Evolutionary conservation across 2,797 vertebrate genomes (phyloP), one percentile per base, ranked within the genome.

Genomic region (Petrocephalus sullivani): DNA sequence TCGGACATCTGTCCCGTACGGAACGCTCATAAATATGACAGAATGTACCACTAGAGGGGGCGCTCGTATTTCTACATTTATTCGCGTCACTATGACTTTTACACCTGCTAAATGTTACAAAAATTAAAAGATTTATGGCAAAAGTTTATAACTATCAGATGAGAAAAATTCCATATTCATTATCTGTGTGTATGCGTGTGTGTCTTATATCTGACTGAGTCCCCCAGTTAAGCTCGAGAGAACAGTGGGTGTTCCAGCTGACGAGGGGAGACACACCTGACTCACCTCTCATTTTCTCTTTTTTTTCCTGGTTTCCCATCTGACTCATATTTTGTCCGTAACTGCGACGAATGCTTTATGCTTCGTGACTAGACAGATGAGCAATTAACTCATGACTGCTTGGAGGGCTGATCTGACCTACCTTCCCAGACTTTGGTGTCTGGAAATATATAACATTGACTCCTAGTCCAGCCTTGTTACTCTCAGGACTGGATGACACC

Each of bases 351-450:
- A 23, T 85, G 8, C 37, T 33, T 56, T 54, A 28, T 16, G 21
- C 51, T 85, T 57, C 54, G n/a, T 85, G 83, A 56, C 83, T 56
- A 85, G 83, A 85, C 83, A 54, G 83, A 23, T 85, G 54, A 57
- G 23, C 51, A 85, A 81, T 81, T 19, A 81, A 19, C 19, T 46
- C 16, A 21, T 49, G 19, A 81, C 19, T 46, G 75, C 75, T 81
- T 49, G 75, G 37, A 81, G 1, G 75, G 49, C 41, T 49, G 41
- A 81, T 49, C 5, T 49, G 19, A 49, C 41, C 41, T 81, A 81
- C 41, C 75, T 81, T 81, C 12, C 83, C 51, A 37, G 51, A 28
- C 21, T 54, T 28, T 85, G 51, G 21, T 85, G 21, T 85, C 51
- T n/a, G n/a, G n/a, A n/a, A 71, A 71, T 14, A 75, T 41, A 75